Conservation (phyloP, 1,140 invertebrate genomes). For the Bursaphelenchus mucronatus region DNA sequence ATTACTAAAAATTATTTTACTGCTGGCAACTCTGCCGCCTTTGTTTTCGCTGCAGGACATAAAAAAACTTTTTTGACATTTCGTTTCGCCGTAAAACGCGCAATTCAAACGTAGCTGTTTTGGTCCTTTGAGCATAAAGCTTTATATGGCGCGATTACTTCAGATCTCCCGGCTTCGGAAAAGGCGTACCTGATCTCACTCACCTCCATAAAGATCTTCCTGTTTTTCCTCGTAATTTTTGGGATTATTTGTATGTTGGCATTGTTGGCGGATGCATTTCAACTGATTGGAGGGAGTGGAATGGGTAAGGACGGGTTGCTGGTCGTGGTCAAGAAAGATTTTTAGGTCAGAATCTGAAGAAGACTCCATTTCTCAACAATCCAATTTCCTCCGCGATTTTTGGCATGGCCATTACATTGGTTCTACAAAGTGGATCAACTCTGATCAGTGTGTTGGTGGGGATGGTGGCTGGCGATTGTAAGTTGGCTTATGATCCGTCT, state of each 20-base stretch:
- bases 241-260: constrained; percentile 38
- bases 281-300: constrained; percentile 35
- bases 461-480: constrained; percentile 67
- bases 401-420: constrained; percentile 67
- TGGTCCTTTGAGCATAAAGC: no score
- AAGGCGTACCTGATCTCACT: constrained; percentile 26
- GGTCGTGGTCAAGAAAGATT: neutral
- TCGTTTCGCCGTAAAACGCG: no score
- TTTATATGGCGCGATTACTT: constrained; percentile 1
- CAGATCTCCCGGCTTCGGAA: constrained; percentile 24
- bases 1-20: no score
- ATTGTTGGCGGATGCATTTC: constrained; percentile 32
- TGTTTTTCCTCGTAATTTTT: constrained; percentile 33
- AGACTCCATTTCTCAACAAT: constrained; percentile 65
- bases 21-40: no score
- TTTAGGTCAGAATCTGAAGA: constrained; percentile 62
- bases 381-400: constrained; percentile 68
- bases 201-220: constrained; percentile 26
- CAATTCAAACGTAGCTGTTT: no score
- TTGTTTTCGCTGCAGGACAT: no score
- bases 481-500: neutral
- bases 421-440: constrained; percentile 69
- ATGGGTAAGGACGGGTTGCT: constrained; percentile 16
- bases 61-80: no score
- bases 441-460: constrained; percentile 68